Evolutionary conservation across 1,140 invertebrate genomes (phyloP).

Genomic region (Globodera rostochiensis): DNA sequence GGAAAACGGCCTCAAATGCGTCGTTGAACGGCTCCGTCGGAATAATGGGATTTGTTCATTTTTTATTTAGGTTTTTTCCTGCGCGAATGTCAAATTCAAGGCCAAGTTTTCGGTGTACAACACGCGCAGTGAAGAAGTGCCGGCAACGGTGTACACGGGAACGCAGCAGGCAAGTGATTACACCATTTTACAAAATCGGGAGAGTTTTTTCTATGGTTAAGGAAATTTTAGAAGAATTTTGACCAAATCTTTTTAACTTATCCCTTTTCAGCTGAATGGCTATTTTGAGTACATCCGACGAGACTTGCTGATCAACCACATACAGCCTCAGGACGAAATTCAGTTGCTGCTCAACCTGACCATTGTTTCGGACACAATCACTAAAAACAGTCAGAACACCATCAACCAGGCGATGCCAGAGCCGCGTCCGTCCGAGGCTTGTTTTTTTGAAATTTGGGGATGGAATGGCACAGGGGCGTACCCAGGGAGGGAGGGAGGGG

Average conservation of each 20-base stretch:
- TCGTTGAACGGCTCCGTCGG: too few species aligned
- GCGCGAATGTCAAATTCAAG: slow-evolving; percentile 56
- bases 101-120: slow-evolving; percentile 62
- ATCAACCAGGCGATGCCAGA: slow-evolving; percentile 26
- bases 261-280: slow-evolving; percentile 55
- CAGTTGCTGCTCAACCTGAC: slow-evolving; percentile 53
- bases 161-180: slow-evolving; percentile 51
- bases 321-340: slow-evolving; percentile 54
- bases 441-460: too few species aligned
- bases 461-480: too few species aligned
- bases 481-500: too few species aligned
- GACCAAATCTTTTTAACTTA: too few species aligned
- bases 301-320: slow-evolving; percentile 57
- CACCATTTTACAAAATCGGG: background rate
- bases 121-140: slow-evolving; percentile 55
- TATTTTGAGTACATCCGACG: slow-evolving; percentile 65
- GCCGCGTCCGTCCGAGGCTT: slow-evolving; percentile 28
- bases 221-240: background rate
- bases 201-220: slow-evolving; percentile 2
- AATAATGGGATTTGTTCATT: background rate
- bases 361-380: slow-evolving; percentile 62
- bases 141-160: slow-evolving; percentile 63
- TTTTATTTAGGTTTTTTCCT: slow-evolving; percentile 45
- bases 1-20: slow-evolving; percentile 14
- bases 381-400: slow-evolving; percentile 42